Conservation (phyloP, 2,113 vertebrate species). For the Lamprotornis superbus region DNA sequence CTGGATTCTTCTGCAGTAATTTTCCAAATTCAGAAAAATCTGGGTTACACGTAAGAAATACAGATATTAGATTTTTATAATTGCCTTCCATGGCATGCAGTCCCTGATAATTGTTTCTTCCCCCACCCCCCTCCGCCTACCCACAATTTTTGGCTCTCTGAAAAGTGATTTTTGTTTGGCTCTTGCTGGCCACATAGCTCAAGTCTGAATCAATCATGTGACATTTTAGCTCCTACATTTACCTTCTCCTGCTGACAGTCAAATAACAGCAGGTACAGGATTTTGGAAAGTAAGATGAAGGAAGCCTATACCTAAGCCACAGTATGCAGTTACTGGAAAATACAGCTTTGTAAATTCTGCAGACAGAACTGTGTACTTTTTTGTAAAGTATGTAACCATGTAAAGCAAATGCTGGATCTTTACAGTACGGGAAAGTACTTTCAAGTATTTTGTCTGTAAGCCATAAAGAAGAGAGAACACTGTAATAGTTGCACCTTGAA, state of each 20-base stretch:
- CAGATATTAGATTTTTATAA: not conserved
- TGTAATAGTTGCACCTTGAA: not conserved
- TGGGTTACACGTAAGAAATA: not conserved
- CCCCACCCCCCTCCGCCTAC: accelerated
- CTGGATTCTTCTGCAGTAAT: not conserved
- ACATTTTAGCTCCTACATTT: not conserved
- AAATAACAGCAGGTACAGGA: not conserved
- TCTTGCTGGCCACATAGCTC: not conserved
- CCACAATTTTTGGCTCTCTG: not conserved
- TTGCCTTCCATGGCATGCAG: not conserved
- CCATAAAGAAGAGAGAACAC: not conserved
- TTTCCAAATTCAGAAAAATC: not conserved
- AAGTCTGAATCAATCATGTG: not conserved
- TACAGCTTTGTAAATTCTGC: not conserved
- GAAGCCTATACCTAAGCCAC: not conserved
- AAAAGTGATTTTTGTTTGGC: not conserved
- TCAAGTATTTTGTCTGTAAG: not conserved
- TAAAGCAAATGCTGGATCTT: not conserved
- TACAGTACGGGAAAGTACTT: not conserved
- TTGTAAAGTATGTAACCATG: not conserved
- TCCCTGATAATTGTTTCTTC: not conserved
- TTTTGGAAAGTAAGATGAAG: not conserved
- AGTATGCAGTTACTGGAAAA: not conserved
- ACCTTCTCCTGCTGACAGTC: not conserved
- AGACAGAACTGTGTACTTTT: not conserved